Percentiles rank a stretch among this genome's conserved stretches.
phyloP scores from a whole-genome alignment of 1,140 invertebrate species.

The Apocrypta bakeri region DNA sequence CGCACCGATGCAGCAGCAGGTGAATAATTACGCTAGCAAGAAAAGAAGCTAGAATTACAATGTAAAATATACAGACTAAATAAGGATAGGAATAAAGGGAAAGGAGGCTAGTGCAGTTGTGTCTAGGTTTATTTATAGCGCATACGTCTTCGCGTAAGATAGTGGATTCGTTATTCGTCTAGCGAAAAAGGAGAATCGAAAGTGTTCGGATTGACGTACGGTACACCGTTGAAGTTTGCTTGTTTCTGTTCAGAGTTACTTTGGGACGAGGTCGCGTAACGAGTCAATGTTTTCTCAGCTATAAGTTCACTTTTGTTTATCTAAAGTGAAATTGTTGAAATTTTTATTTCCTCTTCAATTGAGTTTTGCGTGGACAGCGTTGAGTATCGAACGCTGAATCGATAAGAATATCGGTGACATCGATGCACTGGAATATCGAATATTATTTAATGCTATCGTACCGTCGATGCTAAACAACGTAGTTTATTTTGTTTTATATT shows the following conservation, averaged over 20 bases:
- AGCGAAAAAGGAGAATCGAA: conserved; percentile 18
- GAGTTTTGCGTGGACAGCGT: no score
- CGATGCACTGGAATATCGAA: no score
- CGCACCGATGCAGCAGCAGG: neutral
- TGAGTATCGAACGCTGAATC: no score
- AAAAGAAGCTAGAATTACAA: conserved; percentile 21
- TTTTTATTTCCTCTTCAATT: no score
- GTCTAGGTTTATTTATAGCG: neutral
- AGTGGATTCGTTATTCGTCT: neutral
- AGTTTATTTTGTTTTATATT: no score
- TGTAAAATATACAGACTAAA: conserved; percentile 35
- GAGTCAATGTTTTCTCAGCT: neutral
- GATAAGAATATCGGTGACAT: no score
- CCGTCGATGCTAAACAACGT: no score
- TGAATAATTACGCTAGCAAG: neutral
- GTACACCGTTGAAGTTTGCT: neutral
- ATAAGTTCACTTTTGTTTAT: neutral
- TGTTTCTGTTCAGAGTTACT: neutral
- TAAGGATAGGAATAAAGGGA: conserved; percentile 38
- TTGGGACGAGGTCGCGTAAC: neutral
- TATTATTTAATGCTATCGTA: no score
- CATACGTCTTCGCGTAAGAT: neutral
- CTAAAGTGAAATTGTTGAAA: no score
- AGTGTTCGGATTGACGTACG: conserved; percentile 28
- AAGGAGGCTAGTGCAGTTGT: conserved; percentile 23